Evolutionary conservation across 2,797 vertebrate genomes (phyloP).

Genomic region (Propithecus deckenii): DNA sequence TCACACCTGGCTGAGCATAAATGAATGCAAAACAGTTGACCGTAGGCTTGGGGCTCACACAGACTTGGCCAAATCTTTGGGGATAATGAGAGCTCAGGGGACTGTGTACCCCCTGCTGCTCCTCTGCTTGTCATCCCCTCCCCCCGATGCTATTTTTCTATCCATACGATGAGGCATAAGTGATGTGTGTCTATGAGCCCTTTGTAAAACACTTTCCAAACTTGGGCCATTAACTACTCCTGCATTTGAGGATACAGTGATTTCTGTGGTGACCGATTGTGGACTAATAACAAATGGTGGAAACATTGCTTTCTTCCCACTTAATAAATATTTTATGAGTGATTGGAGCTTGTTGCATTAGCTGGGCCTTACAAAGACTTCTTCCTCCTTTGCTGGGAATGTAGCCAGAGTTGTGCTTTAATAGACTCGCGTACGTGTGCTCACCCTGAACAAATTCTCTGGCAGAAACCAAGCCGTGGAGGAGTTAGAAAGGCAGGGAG

Average conservation of each 20-base stretch:
- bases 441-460: neutral
- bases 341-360: constrained; percentile 51
- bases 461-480: constrained; percentile 24
- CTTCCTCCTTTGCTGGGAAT: constrained; percentile 55
- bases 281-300: constrained; percentile 3
- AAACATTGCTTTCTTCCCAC: neutral
- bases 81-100: neutral
- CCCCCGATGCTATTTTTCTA: neutral
- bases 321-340: constrained; percentile 57
- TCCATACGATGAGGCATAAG: neutral
- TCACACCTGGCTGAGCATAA: neutral
- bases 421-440: neutral
- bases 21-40: neutral
- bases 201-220: constrained; percentile 25
- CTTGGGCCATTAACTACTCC: neutral
- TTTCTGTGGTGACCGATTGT: constrained; percentile 15
- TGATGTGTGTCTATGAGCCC: neutral
- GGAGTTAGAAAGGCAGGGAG: neutral
- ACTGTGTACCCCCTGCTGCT: neutral
- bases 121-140: neutral
- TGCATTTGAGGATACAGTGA: neutral
- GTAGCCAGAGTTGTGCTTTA: constrained; percentile 50
- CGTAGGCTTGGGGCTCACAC: neutral
- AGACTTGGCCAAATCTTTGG: neutral
- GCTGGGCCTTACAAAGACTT: neutral